A percentile compares a stretch with the other conserved stretches of the same genome.
phyloP scores from a whole-genome alignment of 2,113 vertebrate genomes.

The Amazona guildingii region DNA sequence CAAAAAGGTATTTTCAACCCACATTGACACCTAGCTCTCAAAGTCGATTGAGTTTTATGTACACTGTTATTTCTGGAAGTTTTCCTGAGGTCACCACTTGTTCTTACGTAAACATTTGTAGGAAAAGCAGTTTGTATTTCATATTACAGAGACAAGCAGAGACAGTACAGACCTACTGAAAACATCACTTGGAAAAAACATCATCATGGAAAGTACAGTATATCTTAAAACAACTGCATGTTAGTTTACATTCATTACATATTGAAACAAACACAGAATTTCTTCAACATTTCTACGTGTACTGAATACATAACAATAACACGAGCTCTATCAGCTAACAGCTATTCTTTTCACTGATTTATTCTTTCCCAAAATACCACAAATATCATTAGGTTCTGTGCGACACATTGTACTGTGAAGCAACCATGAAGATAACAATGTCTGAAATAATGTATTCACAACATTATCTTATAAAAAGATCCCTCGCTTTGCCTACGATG shows the following conservation, averaged over 20 bases:
- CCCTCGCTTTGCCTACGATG: not conserved
- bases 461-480: not conserved
- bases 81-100: not conserved
- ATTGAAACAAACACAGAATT: not conserved
- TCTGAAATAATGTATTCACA: not conserved
- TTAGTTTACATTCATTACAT: not conserved
- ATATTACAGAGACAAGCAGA: not conserved
- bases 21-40: not conserved
- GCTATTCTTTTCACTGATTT: not conserved
- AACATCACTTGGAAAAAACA: not conserved
- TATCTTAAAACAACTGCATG: not conserved
- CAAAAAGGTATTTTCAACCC: not conserved
- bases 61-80: not conserved
- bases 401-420: not conserved
- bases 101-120: not conserved
- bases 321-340: not conserved
- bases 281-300: not conserved
- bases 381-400: not conserved
- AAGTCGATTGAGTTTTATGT: not conserved
- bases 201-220: not conserved
- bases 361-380: not conserved
- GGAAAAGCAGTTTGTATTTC: slow-evolving; percentile 31
- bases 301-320: not conserved
- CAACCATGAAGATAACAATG: not conserved
- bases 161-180: not conserved